phyloP scores from a whole-genome alignment of 2,797 vertebrate species.

The Epinephelus malabaricus region DNA sequence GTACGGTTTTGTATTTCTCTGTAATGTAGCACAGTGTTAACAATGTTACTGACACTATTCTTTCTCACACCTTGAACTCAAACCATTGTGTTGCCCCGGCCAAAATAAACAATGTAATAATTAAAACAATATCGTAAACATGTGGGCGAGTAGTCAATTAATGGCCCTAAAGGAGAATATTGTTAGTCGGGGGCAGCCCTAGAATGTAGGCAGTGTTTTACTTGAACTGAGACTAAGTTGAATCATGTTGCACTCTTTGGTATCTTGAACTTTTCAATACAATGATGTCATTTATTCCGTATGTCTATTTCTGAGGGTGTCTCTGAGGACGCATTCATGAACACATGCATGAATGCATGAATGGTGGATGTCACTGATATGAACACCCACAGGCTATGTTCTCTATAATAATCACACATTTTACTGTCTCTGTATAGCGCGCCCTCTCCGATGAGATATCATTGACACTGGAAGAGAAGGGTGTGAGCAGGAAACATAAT shows the following conservation, averaged over 20 bases:
- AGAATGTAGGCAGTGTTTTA: not conserved
- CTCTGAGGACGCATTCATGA: conserved; percentile 45
- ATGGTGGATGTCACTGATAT: conserved; percentile 57
- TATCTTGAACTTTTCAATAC: conserved; percentile 7
- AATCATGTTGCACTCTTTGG: not conserved
- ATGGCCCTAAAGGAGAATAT: too few species aligned
- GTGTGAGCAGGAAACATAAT: conserved; percentile 74
- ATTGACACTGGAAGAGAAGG: conserved; percentile 55
- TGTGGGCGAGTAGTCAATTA: too few species aligned
- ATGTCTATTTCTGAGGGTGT: conserved; percentile 27
- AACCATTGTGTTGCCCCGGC: too few species aligned
- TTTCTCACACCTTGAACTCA: too few species aligned
- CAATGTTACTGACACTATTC: too few species aligned
- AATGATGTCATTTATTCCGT: conserved; percentile 13
- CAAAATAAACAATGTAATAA: too few species aligned
- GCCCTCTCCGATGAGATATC: conserved; percentile 65
- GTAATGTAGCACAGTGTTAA: too few species aligned
- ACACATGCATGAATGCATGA: conserved; percentile 53
- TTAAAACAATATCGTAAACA: too few species aligned
- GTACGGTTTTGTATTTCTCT: too few species aligned
- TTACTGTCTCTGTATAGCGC: conserved; percentile 36
- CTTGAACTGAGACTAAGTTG: not conserved
- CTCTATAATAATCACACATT: conserved; percentile 69
- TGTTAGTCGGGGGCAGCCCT: too few species aligned
- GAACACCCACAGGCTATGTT: conserved; percentile 66